phyloP scores from a whole-genome alignment of 2,797 vertebrate species.

The Dermochelys coriacea region DNA sequence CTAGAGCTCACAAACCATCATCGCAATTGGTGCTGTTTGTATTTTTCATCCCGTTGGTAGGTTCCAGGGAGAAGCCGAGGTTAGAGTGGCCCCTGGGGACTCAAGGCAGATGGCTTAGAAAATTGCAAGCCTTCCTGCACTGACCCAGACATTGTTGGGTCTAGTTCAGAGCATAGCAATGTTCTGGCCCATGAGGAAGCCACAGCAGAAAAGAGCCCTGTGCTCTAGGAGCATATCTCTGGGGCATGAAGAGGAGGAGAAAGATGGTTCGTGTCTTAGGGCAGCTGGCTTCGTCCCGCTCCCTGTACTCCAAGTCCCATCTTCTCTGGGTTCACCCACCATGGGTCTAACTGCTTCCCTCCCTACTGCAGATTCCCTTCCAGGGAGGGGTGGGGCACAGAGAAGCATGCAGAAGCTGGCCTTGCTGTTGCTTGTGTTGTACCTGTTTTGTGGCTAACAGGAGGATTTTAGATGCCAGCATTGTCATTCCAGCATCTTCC shows the following conservation, averaged over 20 bases:
- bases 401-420: not conserved
- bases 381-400: not conserved
- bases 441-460: not conserved
- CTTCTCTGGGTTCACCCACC: rapidly evolving
- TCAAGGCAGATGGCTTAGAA: not conserved
- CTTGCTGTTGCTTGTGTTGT: not conserved
- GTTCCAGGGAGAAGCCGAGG: not conserved
- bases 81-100: not conserved
- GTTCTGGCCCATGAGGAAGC: not conserved
- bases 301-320: not conserved
- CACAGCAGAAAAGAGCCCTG: not conserved
- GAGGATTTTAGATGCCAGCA: not conserved
- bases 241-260: not conserved
- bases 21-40: not conserved
- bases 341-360: not conserved
- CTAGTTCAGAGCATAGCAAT: not conserved
- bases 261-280: not conserved
- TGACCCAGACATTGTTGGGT: not conserved
- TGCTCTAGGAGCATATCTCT: not conserved
- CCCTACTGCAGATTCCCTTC: not conserved
- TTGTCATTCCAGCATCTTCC: conserved; percentile 43
- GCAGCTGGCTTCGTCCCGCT: not conserved
- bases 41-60: no score
- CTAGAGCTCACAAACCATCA: not conserved
- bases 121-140: not conserved